These are phyloP conservation scores for Pollenia labialis DNA, from an alignment of 2,888 invertebrate genomes.

Conservation along the genomic window DNA sequence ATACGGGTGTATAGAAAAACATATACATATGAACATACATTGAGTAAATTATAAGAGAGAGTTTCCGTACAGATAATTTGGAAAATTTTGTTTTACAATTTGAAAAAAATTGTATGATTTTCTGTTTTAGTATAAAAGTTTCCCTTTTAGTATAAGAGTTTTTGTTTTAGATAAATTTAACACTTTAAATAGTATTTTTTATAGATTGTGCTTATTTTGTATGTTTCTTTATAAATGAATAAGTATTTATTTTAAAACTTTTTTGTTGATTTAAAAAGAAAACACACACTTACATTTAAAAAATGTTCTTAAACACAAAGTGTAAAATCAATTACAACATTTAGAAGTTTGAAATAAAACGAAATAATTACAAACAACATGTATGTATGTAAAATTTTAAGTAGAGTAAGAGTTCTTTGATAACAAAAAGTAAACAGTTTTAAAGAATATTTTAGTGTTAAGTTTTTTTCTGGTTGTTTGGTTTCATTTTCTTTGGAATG, in stretches of 20 bases:
- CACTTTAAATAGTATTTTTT: background rate
- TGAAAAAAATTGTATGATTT: background rate
- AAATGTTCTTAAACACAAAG: constrained; percentile 56
- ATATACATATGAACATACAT: too few species aligned
- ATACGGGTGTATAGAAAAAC: too few species aligned
- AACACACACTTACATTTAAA: constrained; percentile 45
- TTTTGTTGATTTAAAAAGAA: constrained; percentile 32
- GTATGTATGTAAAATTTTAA: constrained; percentile 32
- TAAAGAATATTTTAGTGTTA: constrained; percentile 55
- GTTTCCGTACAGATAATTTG: too few species aligned
- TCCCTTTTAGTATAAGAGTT: constrained; percentile 4
- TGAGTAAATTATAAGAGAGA: too few species aligned
- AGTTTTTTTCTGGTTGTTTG: constrained; percentile 17
- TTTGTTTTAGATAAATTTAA: background rate
- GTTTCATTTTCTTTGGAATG: constrained; percentile 5
- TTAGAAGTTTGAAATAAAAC: constrained; percentile 61
- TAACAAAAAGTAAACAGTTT: constrained; percentile 53
- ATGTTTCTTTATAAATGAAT: constrained; percentile 2
- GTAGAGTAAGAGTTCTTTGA: constrained; percentile 38
- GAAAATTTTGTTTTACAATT: background rate
- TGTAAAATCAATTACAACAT: constrained; percentile 70
- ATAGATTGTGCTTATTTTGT: constrained; percentile 29
- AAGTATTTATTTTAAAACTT: background rate
- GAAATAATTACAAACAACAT: constrained; percentile 67
- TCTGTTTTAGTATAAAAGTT: constrained; percentile 16